Evolutionary conservation across 2,113 vertebrate genomes (phyloP), one percentile per base, ranked within the genome.

Genomic region (Lutjanus erythropterus): DNA sequence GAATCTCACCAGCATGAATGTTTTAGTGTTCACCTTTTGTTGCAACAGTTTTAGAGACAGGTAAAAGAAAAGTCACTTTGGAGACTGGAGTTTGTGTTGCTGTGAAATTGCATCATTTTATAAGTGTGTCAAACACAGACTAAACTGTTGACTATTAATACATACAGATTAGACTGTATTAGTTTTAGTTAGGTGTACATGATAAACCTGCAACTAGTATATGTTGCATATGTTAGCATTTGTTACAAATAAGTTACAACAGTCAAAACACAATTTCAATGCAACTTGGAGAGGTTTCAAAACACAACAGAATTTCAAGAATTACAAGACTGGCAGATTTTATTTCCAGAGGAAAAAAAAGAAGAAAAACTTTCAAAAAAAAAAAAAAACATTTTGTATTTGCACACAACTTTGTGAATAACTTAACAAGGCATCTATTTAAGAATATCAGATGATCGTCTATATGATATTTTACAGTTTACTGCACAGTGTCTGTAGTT

Each of bases 361-460:
- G 27, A 42, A 42, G 25, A 14, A 4, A 60, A 33, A 47, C 1
- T 56, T 59, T 29, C n/a, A 52, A 33, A 23, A 84, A 71, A 83
- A 52, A 33, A 23, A 84, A 71, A 83, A 8, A 58, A 42, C 5
- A 3, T 19, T 41, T 6, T 49, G 33, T 35, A 35, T 35, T 35
- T 35, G 5, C 62, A 39, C 44, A 55, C 6, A 35, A 55, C 25
- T 74, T 37, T 55, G 25, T 44, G 2, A 66, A 81, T 60, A 74
- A 56, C 4, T 80, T 71, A 75, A 59, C 23, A 71, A 77, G 60
- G 67, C 66, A 47, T 83, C 5, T 72, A 56, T 50, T 55, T 31
- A 44, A 25, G 5, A 0, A 55, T 25, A 66, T 66, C 29, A 79
- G 29, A 72, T 23, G 2, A 33, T 11, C 33, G 6, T 39, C 10